Evolutionary conservation across 2,797 vertebrate species (phyloP).

Genomic region (Bradypodion pumilum): DNA sequence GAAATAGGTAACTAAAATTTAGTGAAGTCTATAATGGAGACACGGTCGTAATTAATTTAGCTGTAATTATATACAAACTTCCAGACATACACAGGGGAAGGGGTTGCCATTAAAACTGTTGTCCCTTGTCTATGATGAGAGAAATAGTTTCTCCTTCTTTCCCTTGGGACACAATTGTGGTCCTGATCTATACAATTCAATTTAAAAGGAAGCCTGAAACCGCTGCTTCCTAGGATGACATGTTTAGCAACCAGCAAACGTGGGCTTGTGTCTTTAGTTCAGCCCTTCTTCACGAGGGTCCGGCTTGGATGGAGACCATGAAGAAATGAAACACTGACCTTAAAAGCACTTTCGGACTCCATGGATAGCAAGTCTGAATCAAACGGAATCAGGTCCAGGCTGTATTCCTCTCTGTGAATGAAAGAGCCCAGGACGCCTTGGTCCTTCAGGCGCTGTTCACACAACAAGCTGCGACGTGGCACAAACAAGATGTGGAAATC

Average conservation of each 20-base stretch:
- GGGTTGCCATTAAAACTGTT: neutral
- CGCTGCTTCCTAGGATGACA: neutral
- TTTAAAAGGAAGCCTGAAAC: neutral
- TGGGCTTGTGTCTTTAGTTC: neutral
- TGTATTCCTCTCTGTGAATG: conserved; percentile 92
- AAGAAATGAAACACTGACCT: conserved; percentile 69
- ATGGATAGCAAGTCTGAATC: conserved; percentile 97
- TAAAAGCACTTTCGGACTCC: conserved; percentile 94
- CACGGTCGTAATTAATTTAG: neutral
- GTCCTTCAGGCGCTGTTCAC: conserved; percentile 94
- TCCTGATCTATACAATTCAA: neutral
- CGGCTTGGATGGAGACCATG: neutral
- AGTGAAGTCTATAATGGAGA: neutral
- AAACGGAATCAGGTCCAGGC: conserved; percentile 94
- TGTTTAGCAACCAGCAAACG: neutral
- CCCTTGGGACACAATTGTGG: neutral
- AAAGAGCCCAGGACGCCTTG: conserved; percentile 91
- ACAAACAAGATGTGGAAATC: conserved; percentile 98
- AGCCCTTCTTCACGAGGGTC: neutral
- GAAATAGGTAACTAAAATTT: neutral
- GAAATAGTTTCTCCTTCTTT: neutral
- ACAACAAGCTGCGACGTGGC: conserved; percentile 92
- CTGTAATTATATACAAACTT: neutral
- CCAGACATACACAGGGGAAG: no score
- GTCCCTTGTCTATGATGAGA: no score